Percentiles rank a stretch among this genome's conserved stretches.
Conservation (phyloP, 2,888 invertebrate species). For the Lasiommata megera region DNA sequence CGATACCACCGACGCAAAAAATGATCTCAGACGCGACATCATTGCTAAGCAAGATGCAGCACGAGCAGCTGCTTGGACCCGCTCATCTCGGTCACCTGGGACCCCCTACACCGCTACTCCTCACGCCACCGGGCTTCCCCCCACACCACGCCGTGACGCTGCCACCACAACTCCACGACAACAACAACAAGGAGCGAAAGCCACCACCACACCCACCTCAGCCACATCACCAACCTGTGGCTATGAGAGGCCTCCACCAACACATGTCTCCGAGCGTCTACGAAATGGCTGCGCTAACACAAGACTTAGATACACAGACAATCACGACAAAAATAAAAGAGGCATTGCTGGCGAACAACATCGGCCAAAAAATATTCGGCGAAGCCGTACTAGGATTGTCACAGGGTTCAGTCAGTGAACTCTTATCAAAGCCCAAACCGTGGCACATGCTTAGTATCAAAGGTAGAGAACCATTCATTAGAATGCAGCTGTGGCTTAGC, state of each 20-base stretch:
- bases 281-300: conserved; percentile 98
- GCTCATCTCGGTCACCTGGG: conserved; percentile 78
- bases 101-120: conserved; percentile 83
- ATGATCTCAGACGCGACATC: conserved; percentile 88
- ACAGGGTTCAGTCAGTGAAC: conserved; percentile 98
- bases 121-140: conserved; percentile 89
- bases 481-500: conserved; percentile 98
- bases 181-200: conserved; percentile 81
- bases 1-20: conserved; percentile 89
- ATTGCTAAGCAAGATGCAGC: conserved; percentile 85
- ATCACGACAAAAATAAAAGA: conserved; percentile 99
- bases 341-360: conserved; percentile 96
- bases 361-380: conserved; percentile 99
- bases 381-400: conserved; percentile 98
- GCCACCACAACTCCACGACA: conserved; percentile 81
- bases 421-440: conserved; percentile 98
- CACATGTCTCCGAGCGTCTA: conserved; percentile 97
- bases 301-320: conserved; percentile 97
- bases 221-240: conserved; percentile 84
- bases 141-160: conserved; percentile 87
- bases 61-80: conserved; percentile 83
- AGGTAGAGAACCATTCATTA: conserved; percentile 96
- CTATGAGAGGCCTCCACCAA: conserved; percentile 88
- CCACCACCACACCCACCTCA: conserved; percentile 71
- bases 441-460: conserved; percentile 99